Evolutionary conservation across 53 echinoderm and acorn worm species (phyloP), one percentile per base, ranked within the genome.

Genomic region (Hippasteria phrygiana): DNA sequence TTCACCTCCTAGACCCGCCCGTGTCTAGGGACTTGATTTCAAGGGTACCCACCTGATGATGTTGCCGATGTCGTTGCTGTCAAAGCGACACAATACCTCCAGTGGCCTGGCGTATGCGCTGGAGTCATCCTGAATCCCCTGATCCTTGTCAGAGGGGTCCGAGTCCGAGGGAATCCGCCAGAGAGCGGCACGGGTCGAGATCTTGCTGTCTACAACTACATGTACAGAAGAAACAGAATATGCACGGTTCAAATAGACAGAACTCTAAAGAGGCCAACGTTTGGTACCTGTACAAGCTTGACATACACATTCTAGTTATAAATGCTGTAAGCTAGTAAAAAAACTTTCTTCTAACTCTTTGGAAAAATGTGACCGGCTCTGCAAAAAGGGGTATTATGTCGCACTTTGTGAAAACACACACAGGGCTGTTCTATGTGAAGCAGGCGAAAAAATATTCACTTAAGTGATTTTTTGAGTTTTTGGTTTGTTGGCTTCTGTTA

Each of bases 181-280:
- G 34, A 97, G 70, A 20, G 95, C 92, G 0, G 95, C 95, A 62
- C 90, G 85, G 40, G 82, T 94, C 59, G 95, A 90, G 10, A 92
- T 70, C 50, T 97, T 97, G 77, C 90, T 95, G 62, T 97, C 95
- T 91, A 90, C 77, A 59, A 93, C 98, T 97, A 87, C 17, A 35
- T 31, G 18, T 8, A 22, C 4, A 56, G 59, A 20, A 10, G 28
- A 75, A 11, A 20, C 13, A 22, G 4, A 71, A 20, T 31, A 5
- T 11, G 17, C 20, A 5, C 72, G 33, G 34, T 4, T 38, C 3
- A 14, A 31, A 31, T 9, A 28, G 26, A 22, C 18, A 71, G 32
- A 38, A 71, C 37, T 71, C n/a, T n/a, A n/a, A n/a, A n/a, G n/a
- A n/a, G n/a, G n/a, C n/a, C n/a, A n/a, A n/a, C n/a, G n/a, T n/a